Percentiles rank a stretch among this genome's conserved stretches.
These are phyloP conservation scores for Myotis lucifugus DNA, from an alignment of 2,113 vertebrate genomes.

Conservation along the genomic window DNA sequence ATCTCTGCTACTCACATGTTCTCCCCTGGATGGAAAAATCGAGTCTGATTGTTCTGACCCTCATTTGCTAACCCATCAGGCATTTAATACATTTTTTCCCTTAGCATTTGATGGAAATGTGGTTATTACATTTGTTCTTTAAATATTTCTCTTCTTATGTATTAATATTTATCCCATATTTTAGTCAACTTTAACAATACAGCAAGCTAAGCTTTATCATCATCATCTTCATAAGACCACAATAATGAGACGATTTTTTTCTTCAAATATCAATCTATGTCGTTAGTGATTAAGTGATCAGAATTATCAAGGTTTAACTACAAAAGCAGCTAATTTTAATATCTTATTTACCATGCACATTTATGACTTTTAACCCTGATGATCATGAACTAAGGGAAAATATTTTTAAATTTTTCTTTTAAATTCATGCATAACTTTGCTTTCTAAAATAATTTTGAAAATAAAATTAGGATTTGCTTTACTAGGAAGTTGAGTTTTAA, in stretches of 20 bases:
- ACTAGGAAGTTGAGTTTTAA: not conserved
- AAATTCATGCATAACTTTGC: not conserved
- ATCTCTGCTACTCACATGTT: not conserved
- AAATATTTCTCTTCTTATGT: not conserved
- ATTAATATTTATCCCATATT: not conserved
- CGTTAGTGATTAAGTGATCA: not conserved
- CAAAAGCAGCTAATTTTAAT: not conserved
- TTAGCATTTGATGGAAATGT: not conserved
- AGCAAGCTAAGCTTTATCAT: not conserved
- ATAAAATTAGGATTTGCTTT: not conserved
- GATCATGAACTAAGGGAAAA: not conserved
- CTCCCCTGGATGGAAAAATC: not conserved
- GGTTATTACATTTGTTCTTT: not conserved
- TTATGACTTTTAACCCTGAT: not conserved
- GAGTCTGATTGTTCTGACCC: not conserved
- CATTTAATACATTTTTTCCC: not conserved
- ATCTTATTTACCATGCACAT: not conserved
- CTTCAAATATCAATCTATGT: not conserved
- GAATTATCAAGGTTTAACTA: not conserved
- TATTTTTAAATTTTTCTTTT: not conserved
- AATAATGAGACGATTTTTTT: not conserved
- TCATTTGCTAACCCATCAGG: constrained; percentile 16
- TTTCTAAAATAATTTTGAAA: constrained; percentile 35
- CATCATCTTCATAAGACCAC: not conserved
- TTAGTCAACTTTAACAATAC: not conserved